Conservation (phyloP, 2,888 invertebrate species). For the Mechanitis messenoides region DNA sequence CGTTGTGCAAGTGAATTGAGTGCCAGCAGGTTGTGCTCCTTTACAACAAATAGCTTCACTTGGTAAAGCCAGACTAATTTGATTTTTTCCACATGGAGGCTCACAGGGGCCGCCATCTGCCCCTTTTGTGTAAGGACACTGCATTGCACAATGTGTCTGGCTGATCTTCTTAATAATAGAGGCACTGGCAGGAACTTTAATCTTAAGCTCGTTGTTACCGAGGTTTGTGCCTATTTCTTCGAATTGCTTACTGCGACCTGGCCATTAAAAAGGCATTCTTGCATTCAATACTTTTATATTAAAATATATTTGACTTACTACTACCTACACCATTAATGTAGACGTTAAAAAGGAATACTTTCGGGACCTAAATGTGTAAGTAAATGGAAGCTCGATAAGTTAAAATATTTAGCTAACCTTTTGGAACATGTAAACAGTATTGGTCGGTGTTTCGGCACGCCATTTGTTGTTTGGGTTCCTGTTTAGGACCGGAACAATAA, state of each 20-base stretch:
- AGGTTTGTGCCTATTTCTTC: slow-evolving; percentile 68
- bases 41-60: slow-evolving; percentile 55
- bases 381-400: not conserved
- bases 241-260: slow-evolving; percentile 68
- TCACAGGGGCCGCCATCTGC: slow-evolving; percentile 46
- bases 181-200: slow-evolving; percentile 61
- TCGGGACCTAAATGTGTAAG: not conserved
- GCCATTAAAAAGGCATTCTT: slow-evolving; percentile 62
- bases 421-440: slow-evolving; percentile 67
- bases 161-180: slow-evolving; percentile 69
- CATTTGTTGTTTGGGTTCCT: slow-evolving; percentile 46
- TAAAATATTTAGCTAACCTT: slow-evolving; percentile 48
- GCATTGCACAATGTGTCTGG: slow-evolving; percentile 64
- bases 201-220: slow-evolving; percentile 67
- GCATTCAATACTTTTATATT: slow-evolving; percentile 37
- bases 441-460: slow-evolving; percentile 62
- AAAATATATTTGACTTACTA: slow-evolving; percentile 3
- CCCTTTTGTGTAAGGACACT: slow-evolving; percentile 51
- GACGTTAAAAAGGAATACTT: not conserved
- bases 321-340: slow-evolving; percentile 10
- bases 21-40: slow-evolving; percentile 52
- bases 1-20: slow-evolving; percentile 66
- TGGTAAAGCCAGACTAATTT: slow-evolving; percentile 60
- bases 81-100: slow-evolving; percentile 65
- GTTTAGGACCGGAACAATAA: slow-evolving; percentile 59